Evolutionary conservation across 2,888 invertebrate species (phyloP).

Genomic region (Caenorhabditis parvicauda): DNA sequence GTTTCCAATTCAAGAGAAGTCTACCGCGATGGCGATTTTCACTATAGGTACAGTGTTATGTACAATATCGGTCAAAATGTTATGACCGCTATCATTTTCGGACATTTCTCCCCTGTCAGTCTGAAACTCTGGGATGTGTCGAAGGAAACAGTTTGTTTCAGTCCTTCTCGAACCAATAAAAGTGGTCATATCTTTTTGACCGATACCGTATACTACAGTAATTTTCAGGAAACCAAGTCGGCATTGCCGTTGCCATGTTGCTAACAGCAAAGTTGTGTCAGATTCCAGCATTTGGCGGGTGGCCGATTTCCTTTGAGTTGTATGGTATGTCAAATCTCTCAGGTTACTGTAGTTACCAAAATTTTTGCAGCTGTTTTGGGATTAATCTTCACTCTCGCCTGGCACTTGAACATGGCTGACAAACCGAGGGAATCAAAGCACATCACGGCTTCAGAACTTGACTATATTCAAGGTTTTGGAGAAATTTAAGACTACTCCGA

Average conservation of each 20-base stretch:
- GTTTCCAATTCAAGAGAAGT: constrained; percentile 56
- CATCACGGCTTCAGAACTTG: constrained; percentile 51
- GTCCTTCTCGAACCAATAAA: not conserved
- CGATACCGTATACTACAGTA: no score
- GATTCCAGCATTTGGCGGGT: constrained; percentile 42
- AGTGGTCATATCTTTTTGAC: no score
- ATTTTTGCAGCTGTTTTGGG: constrained; percentile 33
- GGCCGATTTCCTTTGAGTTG: constrained; percentile 50
- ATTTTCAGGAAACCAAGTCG: constrained; percentile 35
- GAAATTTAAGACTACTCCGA: not conserved
- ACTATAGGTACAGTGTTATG: constrained; percentile 46
- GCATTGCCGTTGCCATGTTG: constrained; percentile 52
- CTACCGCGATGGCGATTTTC: constrained; percentile 60
- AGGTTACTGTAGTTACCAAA: not conserved
- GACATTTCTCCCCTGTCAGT: no score
- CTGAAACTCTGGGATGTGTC: no score
- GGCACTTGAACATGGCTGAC: constrained; percentile 42
- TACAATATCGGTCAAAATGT: not conserved
- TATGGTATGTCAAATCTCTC: constrained; percentile 33
- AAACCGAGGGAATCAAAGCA: constrained; percentile 46
- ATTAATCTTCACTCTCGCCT: constrained; percentile 37
- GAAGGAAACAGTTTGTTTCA: not conserved
- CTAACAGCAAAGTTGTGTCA: constrained; percentile 52
- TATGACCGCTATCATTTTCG: no score
- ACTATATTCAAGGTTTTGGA: constrained; percentile 21